Evolutionary conservation across 2,113 vertebrate species (phyloP).

Genomic region (Platichthys stellatus): DNA sequence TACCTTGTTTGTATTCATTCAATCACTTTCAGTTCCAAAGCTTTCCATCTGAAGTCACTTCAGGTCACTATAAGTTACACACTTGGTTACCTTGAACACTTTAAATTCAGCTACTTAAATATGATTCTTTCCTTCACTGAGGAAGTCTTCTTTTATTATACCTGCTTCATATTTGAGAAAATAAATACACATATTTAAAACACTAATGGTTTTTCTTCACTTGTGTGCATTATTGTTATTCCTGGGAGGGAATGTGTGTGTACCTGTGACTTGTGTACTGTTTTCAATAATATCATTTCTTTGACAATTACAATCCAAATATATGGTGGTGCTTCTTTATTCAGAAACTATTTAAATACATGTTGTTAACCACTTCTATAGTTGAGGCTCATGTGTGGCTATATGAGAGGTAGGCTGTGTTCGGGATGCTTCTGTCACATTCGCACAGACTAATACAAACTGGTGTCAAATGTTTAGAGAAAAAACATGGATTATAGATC

Average conservation of each 20-base stretch:
- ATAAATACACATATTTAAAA: constrained; percentile 71
- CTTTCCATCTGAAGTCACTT: constrained; percentile 27
- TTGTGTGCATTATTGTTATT: background rate
- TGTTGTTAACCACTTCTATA: too few relatives aligned
- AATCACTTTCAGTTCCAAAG: constrained; percentile 36
- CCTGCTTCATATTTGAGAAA: constrained; percentile 56
- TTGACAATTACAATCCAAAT: too few relatives aligned
- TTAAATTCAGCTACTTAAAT: constrained; percentile 24
- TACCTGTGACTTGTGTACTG: background rate
- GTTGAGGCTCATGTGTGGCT: too few relatives aligned
- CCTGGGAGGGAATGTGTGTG: background rate
- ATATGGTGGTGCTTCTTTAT: too few relatives aligned
- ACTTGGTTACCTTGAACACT: constrained; percentile 24
- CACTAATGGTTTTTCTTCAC: background rate
- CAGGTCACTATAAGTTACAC: constrained; percentile 37
- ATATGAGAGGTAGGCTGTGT: too few relatives aligned
- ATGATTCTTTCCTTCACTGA: constrained; percentile 31
- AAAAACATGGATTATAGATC: too few relatives aligned
- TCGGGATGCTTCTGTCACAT: too few relatives aligned
- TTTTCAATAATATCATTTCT: too few relatives aligned
- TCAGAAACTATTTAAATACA: too few relatives aligned
- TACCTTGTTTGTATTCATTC: constrained; percentile 50
- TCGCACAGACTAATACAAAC: too few relatives aligned
- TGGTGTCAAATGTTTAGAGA: too few relatives aligned
- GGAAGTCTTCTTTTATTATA: constrained; percentile 50